Evolutionary conservation across 2,888 invertebrate species (phyloP), one percentile per base, ranked within the genome.

Genomic region (Serripes groenlandicus): DNA sequence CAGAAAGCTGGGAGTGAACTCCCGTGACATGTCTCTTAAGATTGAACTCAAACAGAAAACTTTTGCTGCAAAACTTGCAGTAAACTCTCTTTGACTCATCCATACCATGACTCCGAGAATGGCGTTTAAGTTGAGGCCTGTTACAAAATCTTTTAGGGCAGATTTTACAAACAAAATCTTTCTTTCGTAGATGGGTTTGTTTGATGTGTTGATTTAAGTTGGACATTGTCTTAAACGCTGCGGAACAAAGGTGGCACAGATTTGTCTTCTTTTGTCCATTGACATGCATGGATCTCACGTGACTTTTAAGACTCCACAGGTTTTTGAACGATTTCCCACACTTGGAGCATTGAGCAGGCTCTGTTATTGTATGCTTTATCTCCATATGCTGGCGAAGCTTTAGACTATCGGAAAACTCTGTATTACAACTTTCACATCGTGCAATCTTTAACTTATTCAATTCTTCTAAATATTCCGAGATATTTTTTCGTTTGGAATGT

Each of bases 141-240:
- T 89, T 78, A 56, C 86, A 86, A 76, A 92, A 92, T 37, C 49
- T 81, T 69, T 91, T 91, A 4, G 82, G 78, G 75, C 92, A 92
- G 30, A 84, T 75, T 26, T 85, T 54, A 75, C 92, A 92, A 0
- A 71, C 56, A 15, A 89, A 78, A 42, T 86, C 78, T 52, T 80
- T 80, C 68, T 88, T 86, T 11, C 87, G 86, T 64, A 85, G 82
- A 74, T 92, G 92, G 42, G 90, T 89, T 66, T 89, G 86, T 42
- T 90, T 85, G 30, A 91, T 85, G 70, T 92, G 92, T 37, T 90
- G 88, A 66, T 89, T 89, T 18, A 92, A 70, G 32, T 90, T 88
- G 15, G 81, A 75, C 15, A 77, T 64, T 71, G 89, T 87, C 69
- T 90, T 90, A 75, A 91, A 92, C 54, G 86, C 86, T 21, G 90